These are phyloP conservation scores for Sinocyclocheilus maitianheensis DNA, from an alignment of 2,113 vertebrate genomes.

Conservation along the genomic window DNA sequence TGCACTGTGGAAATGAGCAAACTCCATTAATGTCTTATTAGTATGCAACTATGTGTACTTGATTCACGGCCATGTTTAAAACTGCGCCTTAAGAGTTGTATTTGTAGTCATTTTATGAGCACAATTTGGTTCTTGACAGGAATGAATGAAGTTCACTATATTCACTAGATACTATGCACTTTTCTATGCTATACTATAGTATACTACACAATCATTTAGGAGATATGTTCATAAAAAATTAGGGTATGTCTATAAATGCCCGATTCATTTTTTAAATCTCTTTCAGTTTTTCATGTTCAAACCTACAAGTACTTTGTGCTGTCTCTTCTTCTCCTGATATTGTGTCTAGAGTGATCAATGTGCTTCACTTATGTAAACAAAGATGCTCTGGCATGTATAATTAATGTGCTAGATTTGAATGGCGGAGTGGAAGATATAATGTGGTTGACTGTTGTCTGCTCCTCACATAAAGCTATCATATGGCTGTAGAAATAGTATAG, in stretches of 20 bases:
- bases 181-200: background rate
- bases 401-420: conserved; percentile 19
- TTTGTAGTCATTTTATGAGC: background rate
- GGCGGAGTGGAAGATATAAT: background rate
- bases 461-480: background rate
- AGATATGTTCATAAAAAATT: background rate
- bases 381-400: conserved; percentile 17
- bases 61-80: background rate
- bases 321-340: background rate
- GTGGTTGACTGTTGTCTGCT: background rate
- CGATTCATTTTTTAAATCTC: background rate
- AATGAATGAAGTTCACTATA: background rate
- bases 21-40: conserved; percentile 45
- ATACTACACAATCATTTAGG: background rate
- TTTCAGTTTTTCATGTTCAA: background rate
- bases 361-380: conserved; percentile 7
- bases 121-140: background rate
- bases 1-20: conserved; percentile 47
- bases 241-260: background rate
- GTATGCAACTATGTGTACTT: conserved; percentile 8
- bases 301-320: conserved; percentile 35
- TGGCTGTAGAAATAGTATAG: background rate
- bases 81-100: background rate
- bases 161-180: background rate
- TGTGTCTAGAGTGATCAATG: background rate